These are phyloP conservation scores for Hydrocynus forskahlii DNA, from an alignment of 2,797 vertebrate species.

Conservation along the genomic window DNA sequence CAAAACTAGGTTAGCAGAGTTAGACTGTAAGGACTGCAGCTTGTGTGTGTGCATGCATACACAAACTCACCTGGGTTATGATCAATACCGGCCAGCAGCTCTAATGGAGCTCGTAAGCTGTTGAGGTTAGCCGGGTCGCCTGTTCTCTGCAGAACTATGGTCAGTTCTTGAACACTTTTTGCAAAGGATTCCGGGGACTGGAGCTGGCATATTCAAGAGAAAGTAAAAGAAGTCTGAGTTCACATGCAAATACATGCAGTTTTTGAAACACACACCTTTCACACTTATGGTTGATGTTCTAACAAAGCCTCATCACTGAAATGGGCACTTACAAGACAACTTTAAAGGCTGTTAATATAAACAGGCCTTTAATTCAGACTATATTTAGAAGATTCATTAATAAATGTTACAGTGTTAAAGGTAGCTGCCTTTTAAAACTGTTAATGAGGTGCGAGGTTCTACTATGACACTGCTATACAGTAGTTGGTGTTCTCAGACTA, in stretches of 20 bases:
- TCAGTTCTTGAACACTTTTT: slow-evolving; percentile 96
- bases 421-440: too few relatives aligned
- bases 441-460: too few relatives aligned
- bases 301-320: neutral
- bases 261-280: neutral
- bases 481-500: slow-evolving; percentile 7
- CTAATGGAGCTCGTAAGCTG: slow-evolving; percentile 89
- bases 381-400: too few relatives aligned
- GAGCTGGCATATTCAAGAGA: slow-evolving; percentile 73
- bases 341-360: too few relatives aligned
- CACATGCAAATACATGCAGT: neutral
- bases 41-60: neutral
- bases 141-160: slow-evolving; percentile 93
- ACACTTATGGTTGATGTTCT: neutral
- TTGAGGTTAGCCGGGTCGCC: slow-evolving; percentile 95
- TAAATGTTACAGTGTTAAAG: too few relatives aligned
- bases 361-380: too few relatives aligned
- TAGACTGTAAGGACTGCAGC: too few relatives aligned
- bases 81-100: slow-evolving; percentile 94
- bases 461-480: neutral
- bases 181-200: slow-evolving; percentile 97
- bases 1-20: too few relatives aligned
- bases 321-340: too few relatives aligned
- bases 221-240: neutral
- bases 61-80: slow-evolving; percentile 89